Percentiles rank a stretch among this genome's conserved stretches.
Evolutionary conservation across 2,113 vertebrate genomes (phyloP).

Genomic region (Ploceus nigricollis): DNA sequence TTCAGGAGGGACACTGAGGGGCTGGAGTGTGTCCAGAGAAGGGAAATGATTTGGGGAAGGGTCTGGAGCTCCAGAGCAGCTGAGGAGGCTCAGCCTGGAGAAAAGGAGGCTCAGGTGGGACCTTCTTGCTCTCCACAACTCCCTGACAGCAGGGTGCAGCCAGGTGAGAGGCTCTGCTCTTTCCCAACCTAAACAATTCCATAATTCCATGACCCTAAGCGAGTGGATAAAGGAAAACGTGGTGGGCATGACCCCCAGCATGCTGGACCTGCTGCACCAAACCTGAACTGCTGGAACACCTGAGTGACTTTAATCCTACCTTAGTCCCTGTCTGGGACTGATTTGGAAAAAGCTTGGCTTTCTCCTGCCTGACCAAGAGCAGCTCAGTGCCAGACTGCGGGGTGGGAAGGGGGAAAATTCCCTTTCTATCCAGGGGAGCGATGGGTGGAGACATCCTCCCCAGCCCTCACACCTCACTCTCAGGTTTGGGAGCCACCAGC

Average conservation of each 20-base stretch:
- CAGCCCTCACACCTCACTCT: rapidly evolving
- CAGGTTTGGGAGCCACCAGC: neutral
- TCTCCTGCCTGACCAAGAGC: neutral
- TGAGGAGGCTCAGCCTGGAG: neutral
- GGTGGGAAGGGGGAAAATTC: neutral
- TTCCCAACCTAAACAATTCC: neutral
- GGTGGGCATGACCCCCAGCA: neutral
- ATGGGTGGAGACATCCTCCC: neutral
- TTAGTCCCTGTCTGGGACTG: neutral
- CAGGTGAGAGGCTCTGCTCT: neutral
- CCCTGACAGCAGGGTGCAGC: neutral
- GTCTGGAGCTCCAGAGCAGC: neutral
- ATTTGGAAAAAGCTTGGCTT: neutral
- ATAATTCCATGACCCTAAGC: neutral
- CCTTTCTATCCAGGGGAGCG: neutral
- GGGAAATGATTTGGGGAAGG: neutral
- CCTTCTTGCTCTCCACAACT: neutral
- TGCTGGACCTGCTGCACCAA: neutral
- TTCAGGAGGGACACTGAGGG: neutral
- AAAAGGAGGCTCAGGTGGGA: neutral
- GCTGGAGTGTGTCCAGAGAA: rapidly evolving
- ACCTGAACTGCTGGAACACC: neutral
- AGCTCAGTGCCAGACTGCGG: neutral
- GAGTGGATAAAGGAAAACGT: neutral
- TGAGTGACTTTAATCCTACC: rapidly evolving